Percentiles rank a stretch among this genome's conserved stretches.
phyloP scores from a whole-genome alignment of 2,888 invertebrate genomes.

The Conus canariensis region DNA sequence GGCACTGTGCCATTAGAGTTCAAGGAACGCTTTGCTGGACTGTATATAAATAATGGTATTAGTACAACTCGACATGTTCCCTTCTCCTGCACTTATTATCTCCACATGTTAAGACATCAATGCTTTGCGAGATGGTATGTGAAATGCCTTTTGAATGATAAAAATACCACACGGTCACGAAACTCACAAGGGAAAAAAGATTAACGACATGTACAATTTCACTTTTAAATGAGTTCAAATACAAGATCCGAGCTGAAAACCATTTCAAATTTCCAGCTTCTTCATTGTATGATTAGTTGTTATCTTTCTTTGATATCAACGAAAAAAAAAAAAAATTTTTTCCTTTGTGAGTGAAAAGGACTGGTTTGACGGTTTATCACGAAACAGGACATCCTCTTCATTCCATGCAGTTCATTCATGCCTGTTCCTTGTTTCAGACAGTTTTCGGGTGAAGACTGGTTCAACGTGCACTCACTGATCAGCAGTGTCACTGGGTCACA shows the following conservation, averaged over 20 bases:
- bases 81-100: neutral
- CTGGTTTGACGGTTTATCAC: neutral
- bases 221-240: neutral
- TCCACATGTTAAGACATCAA: neutral
- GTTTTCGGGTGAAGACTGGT: neutral
- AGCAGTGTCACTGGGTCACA: neutral
- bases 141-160: neutral
- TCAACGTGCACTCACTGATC: neutral
- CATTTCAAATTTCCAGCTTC: neutral
- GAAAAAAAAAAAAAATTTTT: neutral
- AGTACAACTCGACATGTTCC: neutral
- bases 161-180: neutral
- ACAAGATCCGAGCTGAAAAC: neutral
- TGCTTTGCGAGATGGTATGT: neutral
- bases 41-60: neutral
- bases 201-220: neutral
- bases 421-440: neutral
- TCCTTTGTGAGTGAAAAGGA: neutral
- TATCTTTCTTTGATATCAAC: neutral
- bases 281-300: neutral
- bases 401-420: neutral
- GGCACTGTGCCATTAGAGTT: neutral
- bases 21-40: neutral
- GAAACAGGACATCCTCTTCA: slow-evolving; percentile 24
- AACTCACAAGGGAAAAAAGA: slow-evolving; percentile 19